A percentile compares a stretch with the other conserved stretches of the same genome.
Evolutionary conservation across 2,797 vertebrate species (phyloP).

Genomic region (Myotis planiceps): DNA sequence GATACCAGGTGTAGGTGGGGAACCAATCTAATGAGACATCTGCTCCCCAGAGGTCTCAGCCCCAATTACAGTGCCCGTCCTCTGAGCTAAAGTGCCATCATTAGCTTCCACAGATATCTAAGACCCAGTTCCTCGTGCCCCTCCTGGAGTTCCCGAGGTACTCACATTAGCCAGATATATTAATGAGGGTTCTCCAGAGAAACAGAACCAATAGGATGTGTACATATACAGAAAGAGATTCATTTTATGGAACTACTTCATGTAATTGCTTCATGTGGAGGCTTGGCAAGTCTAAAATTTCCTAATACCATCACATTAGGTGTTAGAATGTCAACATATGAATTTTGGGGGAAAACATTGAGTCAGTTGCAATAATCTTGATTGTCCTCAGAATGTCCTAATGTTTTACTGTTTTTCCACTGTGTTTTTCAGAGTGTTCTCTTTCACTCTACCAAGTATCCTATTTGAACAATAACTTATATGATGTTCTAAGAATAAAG

Average conservation of each 20-base stretch:
- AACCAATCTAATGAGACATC: neutral
- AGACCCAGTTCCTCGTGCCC: too few species aligned
- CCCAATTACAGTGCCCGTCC: neutral
- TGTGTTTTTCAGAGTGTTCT: neutral
- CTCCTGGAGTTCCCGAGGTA: neutral
- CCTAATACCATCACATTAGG: neutral
- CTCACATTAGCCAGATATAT: neutral
- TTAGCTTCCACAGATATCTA: neutral
- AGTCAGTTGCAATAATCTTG: neutral
- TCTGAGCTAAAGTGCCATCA: neutral
- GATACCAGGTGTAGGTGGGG: too few species aligned
- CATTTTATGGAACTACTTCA: neutral
- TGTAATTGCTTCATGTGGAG: neutral
- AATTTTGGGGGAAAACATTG: neutral
- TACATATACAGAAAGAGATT: neutral
- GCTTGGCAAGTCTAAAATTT: neutral
- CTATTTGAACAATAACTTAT: neutral
- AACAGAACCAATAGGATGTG: neutral
- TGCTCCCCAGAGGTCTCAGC: neutral
- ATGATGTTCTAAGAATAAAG: neutral
- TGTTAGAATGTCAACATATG: neutral
- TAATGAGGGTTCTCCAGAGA: neutral
- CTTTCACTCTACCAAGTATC: neutral
- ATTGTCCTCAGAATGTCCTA: neutral
- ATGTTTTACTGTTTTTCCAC: neutral